Percentiles rank a stretch among this genome's conserved stretches.
Evolutionary conservation across 2,888 invertebrate species (phyloP).

Genomic region (Atrina japonica): DNA sequence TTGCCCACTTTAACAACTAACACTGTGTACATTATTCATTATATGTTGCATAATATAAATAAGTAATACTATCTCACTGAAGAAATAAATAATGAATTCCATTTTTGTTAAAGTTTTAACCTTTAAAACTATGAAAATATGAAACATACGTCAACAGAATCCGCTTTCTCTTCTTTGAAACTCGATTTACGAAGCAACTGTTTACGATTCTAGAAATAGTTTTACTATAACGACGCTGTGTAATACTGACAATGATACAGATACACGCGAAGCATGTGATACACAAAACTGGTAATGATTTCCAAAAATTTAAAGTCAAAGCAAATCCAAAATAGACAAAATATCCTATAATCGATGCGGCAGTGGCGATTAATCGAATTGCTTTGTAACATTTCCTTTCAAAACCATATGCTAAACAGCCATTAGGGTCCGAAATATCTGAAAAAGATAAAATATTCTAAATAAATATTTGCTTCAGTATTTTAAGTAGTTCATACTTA

Average conservation of each 20-base stretch:
- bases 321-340: constrained; percentile 18
- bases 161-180: neutral
- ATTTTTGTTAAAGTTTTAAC: too few relatives aligned
- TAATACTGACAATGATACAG: neutral
- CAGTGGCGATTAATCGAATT: neutral
- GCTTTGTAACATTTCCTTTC: too few relatives aligned
- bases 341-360: neutral
- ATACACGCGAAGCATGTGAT: constrained; percentile 21
- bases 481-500: too few relatives aligned
- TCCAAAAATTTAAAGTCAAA: constrained; percentile 28
- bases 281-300: constrained; percentile 33
- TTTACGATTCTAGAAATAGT: neutral
- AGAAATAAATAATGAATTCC: too few relatives aligned
- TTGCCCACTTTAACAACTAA: too few relatives aligned
- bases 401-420: neutral
- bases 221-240: neutral
- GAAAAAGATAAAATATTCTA: neutral
- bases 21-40: too few relatives aligned
- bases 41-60: too few relatives aligned
- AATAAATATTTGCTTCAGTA: too few relatives aligned
- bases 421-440: neutral
- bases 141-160: constrained; percentile 11
- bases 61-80: too few relatives aligned
- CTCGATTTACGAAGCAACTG: neutral
- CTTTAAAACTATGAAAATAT: too few relatives aligned